phyloP scores from a whole-genome alignment of 2,888 invertebrate genomes.

The Parthenolecanium corni region DNA sequence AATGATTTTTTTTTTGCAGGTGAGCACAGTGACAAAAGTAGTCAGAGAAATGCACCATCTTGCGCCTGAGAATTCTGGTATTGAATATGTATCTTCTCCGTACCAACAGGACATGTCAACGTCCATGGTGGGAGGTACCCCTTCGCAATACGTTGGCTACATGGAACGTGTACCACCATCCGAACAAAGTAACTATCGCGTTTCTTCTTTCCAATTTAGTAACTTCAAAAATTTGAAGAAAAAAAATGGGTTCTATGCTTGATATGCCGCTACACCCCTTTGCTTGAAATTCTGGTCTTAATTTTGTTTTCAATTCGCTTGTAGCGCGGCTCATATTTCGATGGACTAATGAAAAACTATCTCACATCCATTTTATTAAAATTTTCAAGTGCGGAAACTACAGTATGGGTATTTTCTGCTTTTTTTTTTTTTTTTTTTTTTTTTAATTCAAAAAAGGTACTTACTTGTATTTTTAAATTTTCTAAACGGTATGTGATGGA shows the following conservation, averaged over 20 bases:
- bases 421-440: background rate
- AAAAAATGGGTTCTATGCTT: too few species aligned
- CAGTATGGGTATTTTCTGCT: background rate
- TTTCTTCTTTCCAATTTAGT: background rate
- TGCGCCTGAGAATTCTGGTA: constrained; percentile 43
- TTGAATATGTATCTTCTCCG: constrained; percentile 37
- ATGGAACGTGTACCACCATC: constrained; percentile 20
- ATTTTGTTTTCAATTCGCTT: too few species aligned
- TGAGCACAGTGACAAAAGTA: constrained; percentile 58
- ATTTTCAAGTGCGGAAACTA: too few species aligned
- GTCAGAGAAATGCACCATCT: constrained; percentile 52
- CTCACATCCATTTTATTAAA: too few species aligned
- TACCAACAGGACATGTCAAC: constrained; percentile 22
- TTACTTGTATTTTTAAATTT: too few species aligned
- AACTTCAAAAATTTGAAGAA: too few species aligned
- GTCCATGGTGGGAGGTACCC: constrained; percentile 2
- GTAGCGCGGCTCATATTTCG: too few species aligned
- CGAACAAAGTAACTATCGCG: constrained; percentile 10
- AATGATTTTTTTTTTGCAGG: too few species aligned
- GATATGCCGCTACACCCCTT: too few species aligned
- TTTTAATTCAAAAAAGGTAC: background rate
- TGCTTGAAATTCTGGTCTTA: too few species aligned
- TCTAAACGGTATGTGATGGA: too few species aligned
- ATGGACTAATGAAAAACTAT: too few species aligned
- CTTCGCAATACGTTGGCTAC: constrained; percentile 26